These are phyloP conservation scores for Nipponia nippon DNA, from an alignment of 2,113 vertebrate genomes.

Conservation along the genomic window DNA sequence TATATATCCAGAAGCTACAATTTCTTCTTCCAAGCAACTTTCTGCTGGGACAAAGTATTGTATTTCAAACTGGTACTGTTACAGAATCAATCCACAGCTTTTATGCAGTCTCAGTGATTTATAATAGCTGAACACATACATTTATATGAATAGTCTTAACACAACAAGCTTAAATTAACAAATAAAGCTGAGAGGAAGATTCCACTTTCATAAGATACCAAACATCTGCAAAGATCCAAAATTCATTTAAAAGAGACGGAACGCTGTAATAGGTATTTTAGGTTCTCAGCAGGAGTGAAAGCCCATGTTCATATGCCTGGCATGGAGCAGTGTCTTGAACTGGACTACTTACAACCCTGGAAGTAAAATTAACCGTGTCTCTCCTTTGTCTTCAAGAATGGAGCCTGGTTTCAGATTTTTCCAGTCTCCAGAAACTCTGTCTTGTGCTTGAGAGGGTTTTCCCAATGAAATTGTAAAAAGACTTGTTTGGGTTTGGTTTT, in stretches of 20 bases:
- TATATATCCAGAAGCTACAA: neutral
- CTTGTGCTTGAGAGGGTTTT: neutral
- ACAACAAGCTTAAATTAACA: neutral
- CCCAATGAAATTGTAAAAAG: neutral
- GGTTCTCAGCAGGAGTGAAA: neutral
- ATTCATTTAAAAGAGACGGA: neutral
- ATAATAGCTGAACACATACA: neutral
- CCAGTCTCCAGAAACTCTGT: neutral
- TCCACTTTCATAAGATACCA: neutral
- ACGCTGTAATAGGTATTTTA: neutral
- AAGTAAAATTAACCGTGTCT: neutral
- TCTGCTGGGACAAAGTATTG: neutral
- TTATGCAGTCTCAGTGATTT: neutral
- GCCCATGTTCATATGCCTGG: neutral
- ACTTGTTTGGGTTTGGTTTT: no score
- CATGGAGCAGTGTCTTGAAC: neutral
- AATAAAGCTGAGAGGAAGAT: neutral
- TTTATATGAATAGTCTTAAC: neutral
- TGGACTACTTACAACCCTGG: neutral
- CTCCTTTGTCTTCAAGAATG: neutral
- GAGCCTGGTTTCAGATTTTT: neutral
- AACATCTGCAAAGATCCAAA: neutral
- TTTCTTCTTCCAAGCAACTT: neutral
- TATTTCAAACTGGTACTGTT: neutral
- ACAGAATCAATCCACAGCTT: neutral